These are phyloP conservation scores for Pandemis corylana DNA, from an alignment of 2,888 invertebrate genomes.

Conservation along the genomic window DNA sequence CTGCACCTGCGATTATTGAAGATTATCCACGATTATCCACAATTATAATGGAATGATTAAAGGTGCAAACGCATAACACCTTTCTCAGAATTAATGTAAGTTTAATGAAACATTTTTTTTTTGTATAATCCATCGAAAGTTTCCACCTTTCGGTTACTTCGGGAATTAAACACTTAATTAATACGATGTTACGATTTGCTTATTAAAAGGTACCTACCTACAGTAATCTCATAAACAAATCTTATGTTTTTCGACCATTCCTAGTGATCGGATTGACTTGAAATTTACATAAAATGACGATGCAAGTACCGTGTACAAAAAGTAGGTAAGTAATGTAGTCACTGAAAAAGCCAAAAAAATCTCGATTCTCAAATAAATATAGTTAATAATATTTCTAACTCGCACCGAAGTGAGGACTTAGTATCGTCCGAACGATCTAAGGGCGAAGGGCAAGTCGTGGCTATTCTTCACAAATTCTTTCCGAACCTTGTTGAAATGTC, in stretches of 20 bases:
- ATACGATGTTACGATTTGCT: background rate
- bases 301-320: no score
- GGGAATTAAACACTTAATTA: background rate
- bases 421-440: constrained; percentile 45
- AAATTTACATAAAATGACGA: no score
- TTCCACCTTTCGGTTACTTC: constrained; percentile 10
- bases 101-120: constrained; percentile 14
- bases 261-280: no score
- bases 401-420: constrained; percentile 31
- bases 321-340: no score
- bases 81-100: constrained; percentile 17
- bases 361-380: constrained; percentile 1
- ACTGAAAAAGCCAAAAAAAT: no score
- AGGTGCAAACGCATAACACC: constrained; percentile 25
- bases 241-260: no score
- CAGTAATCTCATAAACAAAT: background rate
- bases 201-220: background rate
- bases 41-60: constrained; percentile 42
- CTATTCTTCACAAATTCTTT: constrained; percentile 55
- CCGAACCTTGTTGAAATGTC: constrained; percentile 46
- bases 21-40: constrained; percentile 51
- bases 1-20: constrained; percentile 56
- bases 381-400: constrained; percentile 42
- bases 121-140: constrained; percentile 18
- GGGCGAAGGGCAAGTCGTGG: constrained; percentile 56